A percentile compares a stretch with the other conserved stretches of the same genome.
Evolutionary conservation across 1,140 invertebrate genomes (phyloP).

Genomic region (Musca vetustissima): DNA sequence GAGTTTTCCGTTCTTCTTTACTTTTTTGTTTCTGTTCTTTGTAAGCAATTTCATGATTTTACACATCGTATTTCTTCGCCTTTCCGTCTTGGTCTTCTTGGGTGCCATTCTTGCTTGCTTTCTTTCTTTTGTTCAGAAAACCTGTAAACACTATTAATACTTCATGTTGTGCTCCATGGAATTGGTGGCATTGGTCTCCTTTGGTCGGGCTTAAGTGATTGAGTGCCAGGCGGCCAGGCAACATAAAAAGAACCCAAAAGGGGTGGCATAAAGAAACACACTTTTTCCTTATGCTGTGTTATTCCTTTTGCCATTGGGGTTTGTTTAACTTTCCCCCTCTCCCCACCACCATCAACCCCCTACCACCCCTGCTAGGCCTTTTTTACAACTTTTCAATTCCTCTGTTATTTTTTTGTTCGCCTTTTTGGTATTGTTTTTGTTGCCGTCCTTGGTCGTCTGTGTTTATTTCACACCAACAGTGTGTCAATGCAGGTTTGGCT

Average conservation of each 20-base stretch:
- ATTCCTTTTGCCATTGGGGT: no score
- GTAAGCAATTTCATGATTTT: constrained; percentile 12
- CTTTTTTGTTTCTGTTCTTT: not conserved
- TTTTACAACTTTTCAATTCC: no score
- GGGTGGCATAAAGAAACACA: no score
- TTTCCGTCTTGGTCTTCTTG: not conserved
- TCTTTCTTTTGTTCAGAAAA: not conserved
- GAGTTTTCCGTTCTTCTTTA: no score
- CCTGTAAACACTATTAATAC: constrained; percentile 5
- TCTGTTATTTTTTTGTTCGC: not conserved
- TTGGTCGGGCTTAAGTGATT: no score
- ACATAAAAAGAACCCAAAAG: not conserved
- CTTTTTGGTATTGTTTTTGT: constrained; percentile 3
- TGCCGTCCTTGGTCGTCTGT: constrained; percentile 6
- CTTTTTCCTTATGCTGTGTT: no score
- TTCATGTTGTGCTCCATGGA: not conserved
- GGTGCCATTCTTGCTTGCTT: not conserved
- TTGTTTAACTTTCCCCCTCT: no score
- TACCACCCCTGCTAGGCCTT: no score
- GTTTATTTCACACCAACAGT: constrained; percentile 23
- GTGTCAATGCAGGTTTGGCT: constrained; percentile 5
- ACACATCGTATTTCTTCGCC: not conserved
- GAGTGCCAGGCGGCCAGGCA: not conserved
- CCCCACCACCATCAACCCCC: no score
- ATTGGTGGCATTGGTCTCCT: constrained; percentile 11